Evolutionary conservation across 2,113 vertebrate species (phyloP).

Genomic region (Excalfactoria chinensis): DNA sequence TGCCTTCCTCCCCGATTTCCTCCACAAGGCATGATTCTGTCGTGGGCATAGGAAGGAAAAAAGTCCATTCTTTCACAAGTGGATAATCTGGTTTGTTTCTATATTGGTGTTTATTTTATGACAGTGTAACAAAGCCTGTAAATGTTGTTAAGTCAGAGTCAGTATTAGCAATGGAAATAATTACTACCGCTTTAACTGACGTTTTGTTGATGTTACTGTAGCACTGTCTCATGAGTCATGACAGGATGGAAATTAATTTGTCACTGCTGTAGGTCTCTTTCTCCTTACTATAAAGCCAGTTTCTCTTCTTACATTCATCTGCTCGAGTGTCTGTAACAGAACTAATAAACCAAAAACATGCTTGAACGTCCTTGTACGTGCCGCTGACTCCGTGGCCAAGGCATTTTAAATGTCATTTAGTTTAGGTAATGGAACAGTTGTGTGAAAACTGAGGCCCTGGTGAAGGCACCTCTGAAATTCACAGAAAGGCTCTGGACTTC

Average conservation of each 20-base stretch:
- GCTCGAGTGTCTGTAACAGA: background rate
- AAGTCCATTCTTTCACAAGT: constrained; percentile 37
- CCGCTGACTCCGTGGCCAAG: background rate
- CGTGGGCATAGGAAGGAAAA: background rate
- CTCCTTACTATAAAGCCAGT: constrained; percentile 44
- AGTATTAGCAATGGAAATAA: constrained; percentile 68
- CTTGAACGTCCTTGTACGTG: background rate
- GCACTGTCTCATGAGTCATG: constrained; percentile 36
- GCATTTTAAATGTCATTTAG: constrained; percentile 5
- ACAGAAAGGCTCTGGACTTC: background rate
- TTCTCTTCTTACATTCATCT: constrained; percentile 34
- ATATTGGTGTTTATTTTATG: constrained; percentile 54
- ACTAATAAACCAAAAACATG: constrained; percentile 34
- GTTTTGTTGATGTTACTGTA: constrained; percentile 48
- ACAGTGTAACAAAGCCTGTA: constrained; percentile 39
- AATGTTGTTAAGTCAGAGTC: constrained; percentile 29
- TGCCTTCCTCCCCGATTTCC: background rate
- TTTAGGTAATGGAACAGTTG: background rate
- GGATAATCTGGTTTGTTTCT: constrained; percentile 38
- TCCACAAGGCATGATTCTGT: background rate
- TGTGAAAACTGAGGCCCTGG: background rate
- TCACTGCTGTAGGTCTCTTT: constrained; percentile 64
- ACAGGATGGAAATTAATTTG: constrained; percentile 66
- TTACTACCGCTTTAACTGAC: constrained; percentile 19
- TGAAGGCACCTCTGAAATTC: background rate